A percentile compares a stretch with the other conserved stretches of the same genome.
Conservation (phyloP, 2,113 vertebrate species). For the Furnarius figulus region DNA sequence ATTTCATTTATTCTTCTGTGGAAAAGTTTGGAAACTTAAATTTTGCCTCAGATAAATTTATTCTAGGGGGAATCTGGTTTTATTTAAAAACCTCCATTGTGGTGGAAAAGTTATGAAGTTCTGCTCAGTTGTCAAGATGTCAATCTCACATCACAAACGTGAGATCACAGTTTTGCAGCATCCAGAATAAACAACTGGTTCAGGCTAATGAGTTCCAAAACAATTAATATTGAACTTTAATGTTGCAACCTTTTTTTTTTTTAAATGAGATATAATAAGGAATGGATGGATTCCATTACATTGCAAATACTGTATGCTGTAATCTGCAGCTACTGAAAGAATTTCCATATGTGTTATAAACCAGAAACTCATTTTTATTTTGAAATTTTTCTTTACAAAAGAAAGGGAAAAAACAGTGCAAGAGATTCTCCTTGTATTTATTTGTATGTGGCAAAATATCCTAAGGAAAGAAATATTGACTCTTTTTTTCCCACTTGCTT, state of each 20-base stretch:
- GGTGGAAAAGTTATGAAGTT: not conserved
- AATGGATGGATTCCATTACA: not conserved
- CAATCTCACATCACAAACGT: slow-evolving; percentile 32
- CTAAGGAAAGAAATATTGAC: not conserved
- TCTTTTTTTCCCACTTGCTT: not conserved
- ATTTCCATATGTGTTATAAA: not conserved
- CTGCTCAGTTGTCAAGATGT: slow-evolving; percentile 3
- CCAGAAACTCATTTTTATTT: not conserved
- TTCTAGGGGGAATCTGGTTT: not conserved
- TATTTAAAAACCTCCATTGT: not conserved
- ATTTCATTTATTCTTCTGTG: not conserved
- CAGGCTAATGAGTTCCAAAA: slow-evolving; percentile 19
- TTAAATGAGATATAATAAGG: not conserved
- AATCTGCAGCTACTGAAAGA: not conserved
- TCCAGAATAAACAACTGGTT: slow-evolving; percentile 31
- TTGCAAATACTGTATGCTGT: not conserved
- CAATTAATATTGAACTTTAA: not conserved
- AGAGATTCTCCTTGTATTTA: not conserved
- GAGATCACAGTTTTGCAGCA: slow-evolving; percentile 8
- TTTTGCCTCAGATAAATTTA: not conserved
- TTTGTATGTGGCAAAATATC: not conserved
- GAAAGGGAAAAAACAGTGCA: not conserved
- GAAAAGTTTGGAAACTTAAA: not conserved
- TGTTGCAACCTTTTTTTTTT: not conserved
- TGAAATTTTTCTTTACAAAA: not conserved